Base-by-base conservation (phyloP, 2,113 vertebrate genomes). In the Picathartes gymnocephalus region DNA sequence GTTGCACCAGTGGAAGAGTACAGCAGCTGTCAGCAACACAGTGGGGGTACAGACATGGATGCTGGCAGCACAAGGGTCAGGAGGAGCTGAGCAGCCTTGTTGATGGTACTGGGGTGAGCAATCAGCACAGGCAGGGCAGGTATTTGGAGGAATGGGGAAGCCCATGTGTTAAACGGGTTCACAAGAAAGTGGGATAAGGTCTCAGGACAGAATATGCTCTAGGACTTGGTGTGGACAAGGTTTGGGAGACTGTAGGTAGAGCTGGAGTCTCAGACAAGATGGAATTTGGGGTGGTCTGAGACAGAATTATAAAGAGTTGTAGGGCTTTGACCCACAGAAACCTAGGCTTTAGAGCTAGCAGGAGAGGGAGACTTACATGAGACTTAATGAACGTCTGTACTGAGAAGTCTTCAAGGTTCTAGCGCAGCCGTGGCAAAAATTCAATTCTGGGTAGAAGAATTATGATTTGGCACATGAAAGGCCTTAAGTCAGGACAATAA, bases 21-120 rank as follows among this genome's bases (percentile, higher is more conserved):
- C 5, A 72, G 58, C 16, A 72, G 47, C n/a, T 44, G 12, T 35
- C 39, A 81, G 80, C 0, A 1, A n/a, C 0, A 0, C 27, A 42
- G 3, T n/a, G 0, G 3, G 18, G 30, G 4, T 1, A 0, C 24
- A 72, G 53, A 39, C 12, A 37, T 2, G 16, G 23, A 58, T 40
- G 31, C 14, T 68, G 42, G 31, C 31, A 90, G 48, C 48, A 58
- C 24, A 22, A 30, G 13, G 12, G 51, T 35, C 37, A 84, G 69
- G 14, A 76, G 35, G 5, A 64, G 35, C 19, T 42, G 44, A 81
- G 53, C n/a, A 81, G 64, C 35, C 39, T n/a, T 54, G 69, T 31
- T 68, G 45, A 30, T 31, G 57, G 31, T 33, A 53, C 42, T 39
- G 12, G n/a, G 21, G 16, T 40, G 22, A 62, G 58, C n/a, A 35